phyloP scores from a whole-genome alignment of 1,140 invertebrate species.

The Monochamus saltuarius region DNA sequence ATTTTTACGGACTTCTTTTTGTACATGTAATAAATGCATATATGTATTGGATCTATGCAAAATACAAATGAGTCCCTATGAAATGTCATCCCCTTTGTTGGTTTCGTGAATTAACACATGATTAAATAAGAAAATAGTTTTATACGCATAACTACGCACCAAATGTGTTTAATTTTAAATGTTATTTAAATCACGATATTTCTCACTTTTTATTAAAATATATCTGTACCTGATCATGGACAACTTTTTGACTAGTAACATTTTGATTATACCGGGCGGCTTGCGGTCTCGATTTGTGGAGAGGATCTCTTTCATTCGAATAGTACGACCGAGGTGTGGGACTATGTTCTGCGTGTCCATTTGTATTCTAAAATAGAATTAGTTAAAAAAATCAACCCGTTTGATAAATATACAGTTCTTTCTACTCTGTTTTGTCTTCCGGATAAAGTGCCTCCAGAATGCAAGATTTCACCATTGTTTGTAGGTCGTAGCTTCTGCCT shows the following conservation, averaged over 20 bases:
- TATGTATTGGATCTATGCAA: no score
- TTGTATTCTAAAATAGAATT: not conserved
- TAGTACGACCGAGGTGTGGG: constrained; percentile 3
- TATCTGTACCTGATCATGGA: not conserved
- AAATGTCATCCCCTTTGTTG: no score
- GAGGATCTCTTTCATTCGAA: constrained; percentile 9
- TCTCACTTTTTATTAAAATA: not conserved
- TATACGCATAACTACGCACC: not conserved
- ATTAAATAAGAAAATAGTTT: not conserved
- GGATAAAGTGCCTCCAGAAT: constrained; percentile 75
- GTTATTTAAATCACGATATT: not conserved
- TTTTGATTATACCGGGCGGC: constrained; percentile 14
- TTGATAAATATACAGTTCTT: not conserved
- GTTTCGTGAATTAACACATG: not conserved
- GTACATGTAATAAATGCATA: no score
- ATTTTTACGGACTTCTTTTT: no score
- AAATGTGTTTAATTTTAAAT: not conserved
- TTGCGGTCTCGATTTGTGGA: constrained; percentile 10
- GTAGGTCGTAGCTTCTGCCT: constrained; percentile 67
- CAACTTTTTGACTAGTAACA: constrained; percentile 28
- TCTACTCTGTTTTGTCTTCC: constrained; percentile 49
- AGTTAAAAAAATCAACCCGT: not conserved
- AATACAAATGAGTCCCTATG: not conserved
- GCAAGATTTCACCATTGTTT: constrained; percentile 76
- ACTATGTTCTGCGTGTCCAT: constrained; percentile 7